Evolutionary conservation across 1,140 invertebrate genomes (phyloP).

Genomic region (Hesperophylax magnus): DNA sequence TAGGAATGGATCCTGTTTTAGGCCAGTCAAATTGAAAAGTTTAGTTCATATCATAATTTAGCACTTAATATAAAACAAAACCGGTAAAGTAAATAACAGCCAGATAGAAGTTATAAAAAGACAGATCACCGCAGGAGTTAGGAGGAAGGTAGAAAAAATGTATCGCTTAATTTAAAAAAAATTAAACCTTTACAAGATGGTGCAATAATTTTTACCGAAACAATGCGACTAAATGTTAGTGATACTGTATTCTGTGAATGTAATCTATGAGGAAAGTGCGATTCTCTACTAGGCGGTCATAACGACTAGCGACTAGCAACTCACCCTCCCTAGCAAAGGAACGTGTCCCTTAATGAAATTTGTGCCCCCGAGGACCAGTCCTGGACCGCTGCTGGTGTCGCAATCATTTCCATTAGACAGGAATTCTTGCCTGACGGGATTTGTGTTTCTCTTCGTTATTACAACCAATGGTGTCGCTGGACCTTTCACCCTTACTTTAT

Average conservation of each 20-base stretch:
- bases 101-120: too few species aligned
- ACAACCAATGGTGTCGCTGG: background rate
- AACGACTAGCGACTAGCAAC: background rate
- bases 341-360: conserved; percentile 24
- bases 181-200: background rate
- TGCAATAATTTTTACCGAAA: background rate
- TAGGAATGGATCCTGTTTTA: too few species aligned
- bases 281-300: background rate
- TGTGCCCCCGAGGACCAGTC: background rate
- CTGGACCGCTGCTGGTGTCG: conserved; percentile 10
- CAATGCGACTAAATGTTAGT: conserved; percentile 3
- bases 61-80: too few species aligned
- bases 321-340: background rate
- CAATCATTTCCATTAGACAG: background rate
- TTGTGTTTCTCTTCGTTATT: conserved; percentile 1
- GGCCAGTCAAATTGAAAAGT: too few species aligned
- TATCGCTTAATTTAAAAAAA: too few species aligned
- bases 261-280: too few species aligned
- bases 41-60: too few species aligned
- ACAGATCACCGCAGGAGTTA: too few species aligned
- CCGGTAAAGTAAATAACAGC: too few species aligned
- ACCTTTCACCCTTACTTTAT: too few species aligned
- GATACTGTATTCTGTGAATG: background rate
- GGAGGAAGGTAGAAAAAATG: too few species aligned
- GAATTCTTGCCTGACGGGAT: conserved; percentile 5